Evolutionary conservation across 1,140 invertebrate genomes (phyloP), one percentile per base, ranked within the genome.

Genomic region (Caenorhabditis remanei): DNA sequence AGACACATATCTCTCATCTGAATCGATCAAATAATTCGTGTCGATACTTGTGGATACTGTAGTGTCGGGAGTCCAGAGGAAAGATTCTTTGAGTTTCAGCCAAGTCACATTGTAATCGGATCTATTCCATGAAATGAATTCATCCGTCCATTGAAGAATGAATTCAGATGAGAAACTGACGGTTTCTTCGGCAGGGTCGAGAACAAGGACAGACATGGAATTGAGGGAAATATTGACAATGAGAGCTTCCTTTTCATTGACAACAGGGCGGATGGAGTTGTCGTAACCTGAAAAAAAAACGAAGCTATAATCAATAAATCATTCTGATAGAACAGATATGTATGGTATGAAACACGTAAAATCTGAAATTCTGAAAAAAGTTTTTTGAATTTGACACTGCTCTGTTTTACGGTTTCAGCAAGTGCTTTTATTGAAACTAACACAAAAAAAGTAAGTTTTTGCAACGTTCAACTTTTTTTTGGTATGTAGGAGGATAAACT

Each of bases 41-140:
- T 84, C 21, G 46, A 84, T 84, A 48, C 85, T 85, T 11, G 53
- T 75, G 13, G 85, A 53, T 71, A 85, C 67, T 2, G 85, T 85
- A 32, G 67, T 85, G 21, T 85, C 85, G 21, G 85, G 85, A 7
- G 43, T 85, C 85, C 85, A 75, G n/a, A 85, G 24, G 21, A 50
- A 53, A 7, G 46, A 46, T 75, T 85, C 63, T 48, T 85, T 85
- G 3, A 85, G n/a, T 85, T 85, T 85, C 16, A 85, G 67, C 85
- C 85, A 85, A 40, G 63, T 75, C 14, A 71, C 16, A 40, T 55
- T 53, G n/a, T 53, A 65, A 0, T 85, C 85, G 46, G 53, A 32
- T 55, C n/a, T 46, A 24, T 85, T 58, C 85, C 85, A 85, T 19
- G n/a, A 71, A 19, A 85, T 41, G 40, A 75, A 79, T 4, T 71